phyloP scores from a whole-genome alignment of 53 echinoderm and acorn worm species.

The Stichopus horrens region DNA sequence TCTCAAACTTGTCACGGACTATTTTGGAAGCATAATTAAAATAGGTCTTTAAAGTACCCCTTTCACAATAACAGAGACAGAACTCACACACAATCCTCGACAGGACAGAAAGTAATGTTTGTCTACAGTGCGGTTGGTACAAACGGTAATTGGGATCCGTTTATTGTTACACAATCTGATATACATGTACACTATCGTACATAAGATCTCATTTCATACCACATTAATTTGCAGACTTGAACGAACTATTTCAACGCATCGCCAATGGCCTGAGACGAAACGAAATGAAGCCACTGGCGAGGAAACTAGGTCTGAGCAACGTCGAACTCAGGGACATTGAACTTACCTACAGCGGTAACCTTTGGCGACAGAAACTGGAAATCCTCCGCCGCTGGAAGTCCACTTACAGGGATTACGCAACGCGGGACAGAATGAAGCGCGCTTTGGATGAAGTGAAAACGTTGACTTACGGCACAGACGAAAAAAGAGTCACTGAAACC shows the following conservation, averaged over 20 bases:
- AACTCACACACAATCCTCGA: no score
- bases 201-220: no score
- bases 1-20: no score
- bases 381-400: constrained; percentile 50
- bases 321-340: constrained; percentile 52
- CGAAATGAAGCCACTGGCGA: constrained; percentile 50
- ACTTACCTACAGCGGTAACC: constrained; percentile 41
- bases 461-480: not conserved
- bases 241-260: constrained; percentile 34
- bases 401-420: constrained; percentile 52
- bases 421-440: constrained; percentile 32
- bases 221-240: not conserved
- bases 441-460: constrained; percentile 44
- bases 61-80: no score
- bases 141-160: no score
- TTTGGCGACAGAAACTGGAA: constrained; percentile 49
- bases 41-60: no score
- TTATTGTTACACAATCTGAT: no score
- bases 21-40: no score
- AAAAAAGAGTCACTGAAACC: not conserved
- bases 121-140: no score
- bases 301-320: constrained; percentile 43
- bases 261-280: constrained; percentile 46
- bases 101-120: no score
- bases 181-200: no score